Base-by-base conservation (phyloP, 2,797 vertebrate species). In the Cyclura pinguis region DNA sequence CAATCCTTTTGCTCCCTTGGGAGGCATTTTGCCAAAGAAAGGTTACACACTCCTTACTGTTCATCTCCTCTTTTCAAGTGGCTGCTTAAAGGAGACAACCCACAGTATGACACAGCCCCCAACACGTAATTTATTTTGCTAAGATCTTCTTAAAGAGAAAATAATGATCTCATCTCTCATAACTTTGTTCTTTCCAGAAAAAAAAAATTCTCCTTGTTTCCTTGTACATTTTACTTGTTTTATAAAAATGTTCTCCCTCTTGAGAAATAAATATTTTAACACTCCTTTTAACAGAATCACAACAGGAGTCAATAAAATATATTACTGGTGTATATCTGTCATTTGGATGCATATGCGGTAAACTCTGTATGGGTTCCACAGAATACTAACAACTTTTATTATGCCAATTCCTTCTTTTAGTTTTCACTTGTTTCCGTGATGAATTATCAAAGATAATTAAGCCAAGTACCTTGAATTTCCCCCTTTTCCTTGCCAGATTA, bases 151-250 rank as follows among this genome's bases (percentile, higher is more conserved):
- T 27, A 67, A 8, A 67, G 27, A 27, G 8, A 67, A 67, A 67
- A 67, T 27, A 67, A 67, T 67, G 27, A 67, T 24, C 67, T 64
- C 42, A 32, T 47, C 12, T 77, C 13, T 74, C 20, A 52, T 1
- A 1, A 35, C 80, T 6, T 82, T 73, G 8, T 94, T 91, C 87
- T 88, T 78, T 32, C 16, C 20, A 42, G 80, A 47, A 22, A 32
- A 80, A 59, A 64, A 50, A 85, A 6, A 85, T 55, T 27, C 87
- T 85, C 52, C 20, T 72, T 88, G 85, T 89, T 52, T 72, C 47
- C 32, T 50, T 55, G 57, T 73, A 55, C 32, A 52, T n/a, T 50
- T 57, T 82, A 5, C 6, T 52, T 76, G 2, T 22, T 73, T 62
- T 38, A 20, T 16, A 18, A 22, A n/a, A 42, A 55, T 4, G 32